Conservation (phyloP, 2,888 invertebrate genomes). For the Lithodes maja region DNA sequence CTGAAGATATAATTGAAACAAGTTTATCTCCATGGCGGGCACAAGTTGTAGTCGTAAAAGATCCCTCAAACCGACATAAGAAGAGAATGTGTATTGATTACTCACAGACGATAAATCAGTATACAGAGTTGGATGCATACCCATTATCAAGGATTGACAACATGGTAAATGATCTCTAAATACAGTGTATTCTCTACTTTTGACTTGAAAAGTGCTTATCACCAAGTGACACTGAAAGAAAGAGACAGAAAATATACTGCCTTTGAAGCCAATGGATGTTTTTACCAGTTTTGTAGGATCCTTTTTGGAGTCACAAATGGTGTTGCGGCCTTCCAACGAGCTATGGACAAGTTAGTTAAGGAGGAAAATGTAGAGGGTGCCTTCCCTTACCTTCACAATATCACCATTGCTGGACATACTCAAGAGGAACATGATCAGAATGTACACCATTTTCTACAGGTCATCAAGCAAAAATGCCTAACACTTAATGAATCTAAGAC, state of each 20-base stretch:
- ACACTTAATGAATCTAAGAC: constrained; percentile 36
- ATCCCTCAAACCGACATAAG: constrained; percentile 42
- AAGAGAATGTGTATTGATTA: constrained; percentile 69
- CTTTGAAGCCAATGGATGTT: constrained; percentile 64
- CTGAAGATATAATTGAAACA: constrained; percentile 60
- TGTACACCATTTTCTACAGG: constrained; percentile 5
- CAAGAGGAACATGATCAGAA: constrained; percentile 39
- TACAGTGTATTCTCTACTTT: constrained; percentile 65
- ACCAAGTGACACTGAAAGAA: constrained; percentile 53
- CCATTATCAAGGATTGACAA: constrained; percentile 66
- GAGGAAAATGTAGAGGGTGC: constrained; percentile 22
- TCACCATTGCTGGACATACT: constrained; percentile 30
- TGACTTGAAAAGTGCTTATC: constrained; percentile 61
- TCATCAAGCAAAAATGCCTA: background rate
- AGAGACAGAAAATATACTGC: constrained; percentile 60
- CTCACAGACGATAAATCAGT: constrained; percentile 70
- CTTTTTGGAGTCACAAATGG: constrained; percentile 47
- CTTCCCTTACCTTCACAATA: constrained; percentile 33
- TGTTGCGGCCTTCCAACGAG: constrained; percentile 39
- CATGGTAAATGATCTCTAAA: constrained; percentile 47
- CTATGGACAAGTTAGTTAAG: constrained; percentile 34
- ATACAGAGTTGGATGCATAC: constrained; percentile 69
- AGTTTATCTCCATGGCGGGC: constrained; percentile 69
- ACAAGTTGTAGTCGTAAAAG: constrained; percentile 63
- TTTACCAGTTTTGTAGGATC: constrained; percentile 61